Evolutionary conservation across 2,113 vertebrate species (phyloP).

Genomic region (Cranoglanis bouderius): DNA sequence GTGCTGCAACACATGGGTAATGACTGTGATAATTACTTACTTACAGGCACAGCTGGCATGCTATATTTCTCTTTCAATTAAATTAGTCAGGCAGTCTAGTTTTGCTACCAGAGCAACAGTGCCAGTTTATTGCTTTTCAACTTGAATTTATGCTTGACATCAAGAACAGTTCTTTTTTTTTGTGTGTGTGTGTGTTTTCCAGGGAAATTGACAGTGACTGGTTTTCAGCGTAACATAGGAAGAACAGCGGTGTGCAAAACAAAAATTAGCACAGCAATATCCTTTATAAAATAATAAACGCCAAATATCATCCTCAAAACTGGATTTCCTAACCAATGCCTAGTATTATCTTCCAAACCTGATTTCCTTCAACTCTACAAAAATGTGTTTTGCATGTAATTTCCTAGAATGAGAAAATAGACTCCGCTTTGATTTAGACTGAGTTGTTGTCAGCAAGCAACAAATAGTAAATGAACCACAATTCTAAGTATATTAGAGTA

Average conservation of each 20-base stretch:
- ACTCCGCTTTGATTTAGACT: neutral
- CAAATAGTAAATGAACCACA: neutral
- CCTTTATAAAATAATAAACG: slow-evolving; percentile 18
- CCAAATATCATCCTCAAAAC: neutral
- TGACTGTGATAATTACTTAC: slow-evolving; percentile 11
- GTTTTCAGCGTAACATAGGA: neutral
- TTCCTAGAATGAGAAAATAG: slow-evolving; percentile 35
- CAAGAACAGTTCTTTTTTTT: neutral
- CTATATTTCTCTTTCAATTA: slow-evolving; percentile 16
- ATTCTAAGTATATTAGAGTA: neutral
- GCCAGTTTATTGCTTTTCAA: neutral
- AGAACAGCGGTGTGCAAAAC: slow-evolving; percentile 13
- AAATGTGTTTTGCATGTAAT: slow-evolving; percentile 21
- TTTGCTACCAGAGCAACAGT: neutral
- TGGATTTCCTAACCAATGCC: neutral
- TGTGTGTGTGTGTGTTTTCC: neutral
- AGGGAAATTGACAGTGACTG: neutral
- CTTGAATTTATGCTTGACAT: slow-evolving; percentile 7
- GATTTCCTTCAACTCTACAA: slow-evolving; percentile 4
- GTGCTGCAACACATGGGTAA: neutral
- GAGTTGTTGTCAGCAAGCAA: slow-evolving; percentile 13
- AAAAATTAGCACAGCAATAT: neutral
- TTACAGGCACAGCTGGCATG: neutral
- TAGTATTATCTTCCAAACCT: neutral
- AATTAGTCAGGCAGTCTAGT: neutral